phyloP scores from a whole-genome alignment of 2,797 vertebrate genomes.

The Chelmon rostratus region DNA sequence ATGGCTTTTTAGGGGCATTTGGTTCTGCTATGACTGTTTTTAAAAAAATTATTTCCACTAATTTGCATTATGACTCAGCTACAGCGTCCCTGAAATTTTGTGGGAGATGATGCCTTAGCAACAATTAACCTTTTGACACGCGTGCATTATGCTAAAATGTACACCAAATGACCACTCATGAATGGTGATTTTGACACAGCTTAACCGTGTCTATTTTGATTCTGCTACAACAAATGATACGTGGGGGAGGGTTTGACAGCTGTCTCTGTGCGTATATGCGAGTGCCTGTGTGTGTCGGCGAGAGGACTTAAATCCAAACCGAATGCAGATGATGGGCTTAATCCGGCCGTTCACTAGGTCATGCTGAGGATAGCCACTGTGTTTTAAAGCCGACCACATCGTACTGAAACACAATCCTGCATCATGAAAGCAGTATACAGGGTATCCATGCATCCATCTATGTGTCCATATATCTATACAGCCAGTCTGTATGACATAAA shows the following conservation, averaged over 20 bases:
- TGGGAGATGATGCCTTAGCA: background rate
- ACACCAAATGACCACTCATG: slow-evolving; percentile 44
- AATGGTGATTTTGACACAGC: slow-evolving; percentile 44
- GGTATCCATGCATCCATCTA: background rate
- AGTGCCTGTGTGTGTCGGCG: background rate
- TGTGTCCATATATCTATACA: background rate
- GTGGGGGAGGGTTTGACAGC: slow-evolving; percentile 70
- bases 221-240: slow-evolving; percentile 49
- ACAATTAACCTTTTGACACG: slow-evolving; percentile 21
- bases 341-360: slow-evolving; percentile 82
- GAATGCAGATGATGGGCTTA: slow-evolving; percentile 79
- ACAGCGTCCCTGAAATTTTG: background rate
- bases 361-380: slow-evolving; percentile 56
- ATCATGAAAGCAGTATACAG: background rate
- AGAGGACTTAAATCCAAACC: slow-evolving; percentile 65
- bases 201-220: slow-evolving; percentile 50
- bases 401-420: slow-evolving; percentile 38
- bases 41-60: background rate
- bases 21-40: background rate
- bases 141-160: slow-evolving; percentile 21
- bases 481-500: background rate
- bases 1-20: background rate
- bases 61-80: background rate
- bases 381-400: slow-evolving; percentile 51
- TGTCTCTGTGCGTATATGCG: slow-evolving; percentile 59